phyloP scores from a whole-genome alignment of 2,888 invertebrate genomes.

The Hirtodrosophila trivittata region DNA sequence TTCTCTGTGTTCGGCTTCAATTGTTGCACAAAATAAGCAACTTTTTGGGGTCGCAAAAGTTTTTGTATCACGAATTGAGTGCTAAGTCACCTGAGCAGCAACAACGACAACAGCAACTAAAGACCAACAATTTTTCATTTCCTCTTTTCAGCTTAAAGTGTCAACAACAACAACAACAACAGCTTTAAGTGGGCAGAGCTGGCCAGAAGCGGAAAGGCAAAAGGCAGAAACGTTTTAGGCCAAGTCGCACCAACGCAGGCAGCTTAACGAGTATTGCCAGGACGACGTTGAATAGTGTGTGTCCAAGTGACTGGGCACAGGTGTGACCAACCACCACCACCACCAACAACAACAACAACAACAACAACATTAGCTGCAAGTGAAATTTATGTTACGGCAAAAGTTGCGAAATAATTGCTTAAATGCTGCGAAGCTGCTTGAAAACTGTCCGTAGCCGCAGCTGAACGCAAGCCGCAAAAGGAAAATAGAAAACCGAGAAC shows the following conservation, averaged over 20 bases:
- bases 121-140: slow-evolving; percentile 66
- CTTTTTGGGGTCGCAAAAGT: slow-evolving; percentile 17
- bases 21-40: slow-evolving; percentile 46
- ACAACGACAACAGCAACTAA: slow-evolving; percentile 38
- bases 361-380: slow-evolving; percentile 2
- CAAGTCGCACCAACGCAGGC: slow-evolving; percentile 20
- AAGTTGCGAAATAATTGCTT: slow-evolving; percentile 46
- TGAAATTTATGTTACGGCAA: slow-evolving; percentile 56
- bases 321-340: slow-evolving; percentile 27
- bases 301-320: slow-evolving; percentile 23
- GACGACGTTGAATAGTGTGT: slow-evolving; percentile 1
- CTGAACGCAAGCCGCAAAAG: slow-evolving; percentile 15
- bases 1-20: slow-evolving; percentile 16
- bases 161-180: slow-evolving; percentile 32
- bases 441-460: neutral
- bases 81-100: slow-evolving; percentile 30
- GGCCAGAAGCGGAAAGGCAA: slow-evolving; percentile 28
- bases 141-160: slow-evolving; percentile 70
- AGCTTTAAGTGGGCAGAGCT: slow-evolving; percentile 7
- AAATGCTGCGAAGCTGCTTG: slow-evolving; percentile 38
- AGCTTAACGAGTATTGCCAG: slow-evolving; percentile 8
- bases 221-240: slow-evolving; percentile 17
- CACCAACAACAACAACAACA: slow-evolving; percentile 5
- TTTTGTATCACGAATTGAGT: slow-evolving; percentile 32
- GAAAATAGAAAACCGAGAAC: neutral